These are phyloP conservation scores for Eufriesea mexicana DNA, from an alignment of 1,140 invertebrate species.

Conservation along the genomic window DNA sequence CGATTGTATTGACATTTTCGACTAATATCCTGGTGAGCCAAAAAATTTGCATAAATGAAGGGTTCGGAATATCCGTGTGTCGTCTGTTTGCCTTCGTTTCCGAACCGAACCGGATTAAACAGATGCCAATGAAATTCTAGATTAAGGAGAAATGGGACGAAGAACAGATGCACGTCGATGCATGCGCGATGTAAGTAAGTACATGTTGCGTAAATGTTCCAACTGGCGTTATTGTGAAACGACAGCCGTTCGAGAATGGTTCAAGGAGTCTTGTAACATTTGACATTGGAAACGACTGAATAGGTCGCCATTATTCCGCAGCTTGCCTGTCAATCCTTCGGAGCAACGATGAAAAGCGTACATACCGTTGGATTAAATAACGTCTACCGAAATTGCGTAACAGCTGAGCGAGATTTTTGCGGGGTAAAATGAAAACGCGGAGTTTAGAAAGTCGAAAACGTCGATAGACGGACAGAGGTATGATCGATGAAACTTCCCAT, in stretches of 20 bases:
- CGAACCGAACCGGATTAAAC: not conserved
- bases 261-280: not conserved
- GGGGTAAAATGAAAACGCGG: not conserved
- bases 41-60: no score
- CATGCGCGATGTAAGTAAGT: no score
- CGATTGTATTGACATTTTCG: no score
- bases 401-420: not conserved
- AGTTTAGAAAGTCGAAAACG: slow-evolving; percentile 21
- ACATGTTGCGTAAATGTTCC: slow-evolving; percentile 13
- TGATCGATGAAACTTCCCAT: slow-evolving; percentile 21
- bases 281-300: not conserved
- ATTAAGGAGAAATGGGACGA: not conserved
- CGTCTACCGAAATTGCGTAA: not conserved
- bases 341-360: no score
- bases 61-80: no score
- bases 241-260: not conserved
- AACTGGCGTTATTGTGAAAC: not conserved
- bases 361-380: no score
- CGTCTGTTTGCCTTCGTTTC: not conserved
- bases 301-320: no score
- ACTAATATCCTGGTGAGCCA: no score
- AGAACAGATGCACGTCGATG: slow-evolving; percentile 6
- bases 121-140: not conserved
- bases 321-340: no score
- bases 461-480: slow-evolving; percentile 6